These are phyloP conservation scores for Aelia acuminata DNA, from an alignment of 2,888 invertebrate genomes.

Conservation along the genomic window DNA sequence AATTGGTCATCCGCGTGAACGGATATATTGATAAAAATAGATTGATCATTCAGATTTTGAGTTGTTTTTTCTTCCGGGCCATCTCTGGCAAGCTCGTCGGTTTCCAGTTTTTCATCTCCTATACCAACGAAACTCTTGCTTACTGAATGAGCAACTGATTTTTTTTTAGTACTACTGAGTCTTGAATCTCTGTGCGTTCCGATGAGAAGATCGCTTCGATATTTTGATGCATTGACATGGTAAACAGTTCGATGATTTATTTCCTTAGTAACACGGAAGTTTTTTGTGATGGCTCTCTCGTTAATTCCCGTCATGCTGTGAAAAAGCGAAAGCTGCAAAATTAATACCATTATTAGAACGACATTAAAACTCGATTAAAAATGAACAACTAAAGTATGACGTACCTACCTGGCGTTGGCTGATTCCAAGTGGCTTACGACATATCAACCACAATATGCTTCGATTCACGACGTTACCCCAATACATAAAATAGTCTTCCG, in stretches of 20 bases:
- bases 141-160: neutral
- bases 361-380: neutral
- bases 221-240: conserved; percentile 71
- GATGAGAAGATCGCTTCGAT: conserved; percentile 38
- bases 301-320: conserved; percentile 72
- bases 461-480: conserved; percentile 71
- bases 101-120: neutral
- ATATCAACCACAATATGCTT: conserved; percentile 76
- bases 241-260: conserved; percentile 71
- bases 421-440: conserved; percentile 74
- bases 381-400: neutral
- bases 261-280: conserved; percentile 73
- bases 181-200: neutral
- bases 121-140: neutral
- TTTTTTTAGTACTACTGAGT: neutral
- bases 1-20: neutral
- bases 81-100: neutral
- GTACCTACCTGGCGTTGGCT: conserved; percentile 74
- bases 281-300: conserved; percentile 71
- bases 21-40: neutral
- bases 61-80: too few relatives aligned
- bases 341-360: conserved; percentile 23
- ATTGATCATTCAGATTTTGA: neutral
- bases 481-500: conserved; percentile 77
- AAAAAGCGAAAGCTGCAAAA: conserved; percentile 73